Evolutionary conservation across 2,888 invertebrate species (phyloP).

Genomic region (Atherix ibis): DNA sequence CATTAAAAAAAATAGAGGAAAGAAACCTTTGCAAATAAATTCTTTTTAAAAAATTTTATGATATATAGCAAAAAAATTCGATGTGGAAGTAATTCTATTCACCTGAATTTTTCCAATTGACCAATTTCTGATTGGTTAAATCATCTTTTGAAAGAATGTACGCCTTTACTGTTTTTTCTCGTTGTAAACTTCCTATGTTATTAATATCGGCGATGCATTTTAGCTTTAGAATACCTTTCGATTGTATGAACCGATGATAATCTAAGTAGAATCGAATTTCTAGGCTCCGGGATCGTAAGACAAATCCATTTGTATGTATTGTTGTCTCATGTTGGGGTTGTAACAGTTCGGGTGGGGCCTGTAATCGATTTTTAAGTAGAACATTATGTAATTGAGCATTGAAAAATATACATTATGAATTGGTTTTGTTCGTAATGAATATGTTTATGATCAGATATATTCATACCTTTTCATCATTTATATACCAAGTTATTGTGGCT

Average conservation of each 20-base stretch:
- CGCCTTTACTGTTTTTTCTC: conserved; percentile 21
- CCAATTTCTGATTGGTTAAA: conserved; percentile 25
- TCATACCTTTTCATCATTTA: conserved; percentile 24
- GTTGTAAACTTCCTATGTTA: conserved; percentile 20
- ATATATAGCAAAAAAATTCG: too few relatives aligned
- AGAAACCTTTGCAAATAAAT: too few relatives aligned
- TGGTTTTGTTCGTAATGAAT: background rate
- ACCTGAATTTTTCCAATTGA: conserved; percentile 23
- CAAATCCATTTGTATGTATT: conserved; percentile 24
- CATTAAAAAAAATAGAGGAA: too few relatives aligned
- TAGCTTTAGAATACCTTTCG: conserved; percentile 18
- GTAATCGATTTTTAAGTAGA: background rate
- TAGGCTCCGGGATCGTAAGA: conserved; percentile 21
- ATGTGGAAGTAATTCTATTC: too few relatives aligned
- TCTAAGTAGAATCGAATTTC: conserved; percentile 27
- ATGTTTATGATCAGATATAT: background rate
- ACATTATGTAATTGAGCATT: conserved; percentile 1
- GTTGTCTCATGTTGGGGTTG: conserved; percentile 23
- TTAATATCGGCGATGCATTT: conserved; percentile 28
- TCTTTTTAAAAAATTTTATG: too few relatives aligned
- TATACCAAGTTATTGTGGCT: conserved; percentile 24
- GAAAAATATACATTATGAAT: background rate
- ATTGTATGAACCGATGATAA: conserved; percentile 20
- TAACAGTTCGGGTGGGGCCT: conserved; percentile 21
- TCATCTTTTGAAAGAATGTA: conserved; percentile 22